A percentile compares a stretch with the other conserved stretches of the same genome.
phyloP scores from a whole-genome alignment of 2,888 invertebrate genomes.

The Cosmopolites sordidus region DNA sequence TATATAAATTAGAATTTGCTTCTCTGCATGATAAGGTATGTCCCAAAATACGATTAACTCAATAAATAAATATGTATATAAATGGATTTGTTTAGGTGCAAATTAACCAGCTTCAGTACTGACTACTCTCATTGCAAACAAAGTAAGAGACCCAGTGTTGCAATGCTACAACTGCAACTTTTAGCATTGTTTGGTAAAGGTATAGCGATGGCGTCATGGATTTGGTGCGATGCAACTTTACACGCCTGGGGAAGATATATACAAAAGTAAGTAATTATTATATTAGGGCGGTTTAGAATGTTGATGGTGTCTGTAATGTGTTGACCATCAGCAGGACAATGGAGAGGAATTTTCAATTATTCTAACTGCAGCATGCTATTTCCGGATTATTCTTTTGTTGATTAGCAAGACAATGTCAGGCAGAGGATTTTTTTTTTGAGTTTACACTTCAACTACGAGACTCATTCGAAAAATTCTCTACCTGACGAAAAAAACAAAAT shows the following conservation, averaged over 20 bases:
- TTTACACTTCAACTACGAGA: no score
- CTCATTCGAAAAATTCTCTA: no score
- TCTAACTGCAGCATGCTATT: no score
- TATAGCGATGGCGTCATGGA: conserved; percentile 88
- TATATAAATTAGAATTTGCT: conserved; percentile 2
- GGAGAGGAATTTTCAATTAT: no score
- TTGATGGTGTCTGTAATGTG: no score
- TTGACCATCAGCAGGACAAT: no score
- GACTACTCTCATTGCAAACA: conserved; percentile 58
- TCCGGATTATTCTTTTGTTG: no score
- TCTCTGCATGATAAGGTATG: conserved; percentile 16
- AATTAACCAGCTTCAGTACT: conserved; percentile 44
- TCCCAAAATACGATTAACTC: not conserved
- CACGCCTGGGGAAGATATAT: conserved; percentile 83
- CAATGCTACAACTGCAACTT: conserved; percentile 76
- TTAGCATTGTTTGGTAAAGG: conserved; percentile 80
- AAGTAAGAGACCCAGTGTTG: conserved; percentile 72
- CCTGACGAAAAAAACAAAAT: no score
- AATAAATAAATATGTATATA: no score
- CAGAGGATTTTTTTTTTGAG: no score
- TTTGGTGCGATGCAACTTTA: conserved; percentile 83
- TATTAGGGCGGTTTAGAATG: no score
- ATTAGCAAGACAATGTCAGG: no score
- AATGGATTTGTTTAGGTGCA: conserved; percentile 46
- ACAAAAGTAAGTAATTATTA: conserved; percentile 58